Base-by-base conservation (phyloP, 92 coral and sea anemone genomes). In the Porites divaricata region DNA sequence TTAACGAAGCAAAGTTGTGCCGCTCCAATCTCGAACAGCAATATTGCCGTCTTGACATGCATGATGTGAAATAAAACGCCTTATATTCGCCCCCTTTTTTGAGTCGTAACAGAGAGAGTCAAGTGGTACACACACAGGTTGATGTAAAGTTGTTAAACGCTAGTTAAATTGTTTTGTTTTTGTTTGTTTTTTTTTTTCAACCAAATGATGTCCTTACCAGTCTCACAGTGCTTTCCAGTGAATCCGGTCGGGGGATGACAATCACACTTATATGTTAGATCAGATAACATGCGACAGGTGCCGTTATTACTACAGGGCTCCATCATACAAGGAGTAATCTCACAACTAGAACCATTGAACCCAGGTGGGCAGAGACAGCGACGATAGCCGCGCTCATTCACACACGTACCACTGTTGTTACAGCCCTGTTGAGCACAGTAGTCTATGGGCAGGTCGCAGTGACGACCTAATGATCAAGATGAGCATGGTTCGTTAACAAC, bases 381-480 rank as follows among this genome's bases (percentile, higher is more conserved):
- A 48, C 92, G 90, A 16, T 86, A 77, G 1, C 89, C 93, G 63
- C 93, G 92, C 51, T 90, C 88, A 67, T 96, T 96, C 8, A 96
- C 87, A 74, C 98, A 96, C 7, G 95, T 91, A 16, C 98, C 98
- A 59, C 91, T 91, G 74, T 96, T 81, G 17, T 57, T 71, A 45
- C 98, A 96, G 49, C 89, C 92, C 50, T 80, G 78, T 13, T 81
- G 67, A 14, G 89, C 92, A 75, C 98, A 96, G 86, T 94, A 94
- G 87, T 96, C 89, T 65, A 96, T 96, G 80, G 91, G 92, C 6
- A 69, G 74, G 65, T 93, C 94, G 65, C 98, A 96, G 22, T 92
- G 93, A 64, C 93, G 93, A 35, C 98, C 98, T 96, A 64, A 59
- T 70, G 19, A 24, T 23, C 41, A 23, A 28, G 50, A 49, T 35